Percentiles rank a stretch among this genome's conserved stretches.
phyloP scores from a whole-genome alignment of 1,140 invertebrate genomes.

The Drosophila triauraria region DNA sequence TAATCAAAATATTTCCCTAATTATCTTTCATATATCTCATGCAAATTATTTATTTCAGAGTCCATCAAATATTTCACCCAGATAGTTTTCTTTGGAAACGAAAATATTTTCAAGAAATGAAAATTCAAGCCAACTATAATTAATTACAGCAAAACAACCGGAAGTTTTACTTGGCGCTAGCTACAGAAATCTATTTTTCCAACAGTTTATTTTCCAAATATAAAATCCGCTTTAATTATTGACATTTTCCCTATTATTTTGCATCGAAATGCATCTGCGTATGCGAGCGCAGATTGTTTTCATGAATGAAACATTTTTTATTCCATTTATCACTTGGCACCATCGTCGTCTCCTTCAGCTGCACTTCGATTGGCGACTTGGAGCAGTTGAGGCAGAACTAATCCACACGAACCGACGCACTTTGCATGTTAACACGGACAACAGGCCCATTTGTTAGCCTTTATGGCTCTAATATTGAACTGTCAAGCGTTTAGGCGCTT shows the following conservation, averaged over 20 bases:
- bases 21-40: background rate
- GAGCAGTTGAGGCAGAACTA: constrained; percentile 4
- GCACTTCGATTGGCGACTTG: constrained; percentile 45
- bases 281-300: constrained; percentile 45
- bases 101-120: background rate
- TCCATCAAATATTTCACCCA: constrained; percentile 13
- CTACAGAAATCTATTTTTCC: background rate
- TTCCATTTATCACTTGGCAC: constrained; percentile 66
- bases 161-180: background rate
- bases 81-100: background rate
- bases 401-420: constrained; percentile 18
- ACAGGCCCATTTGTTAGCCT: constrained; percentile 25
- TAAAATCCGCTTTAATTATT: background rate
- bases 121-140: constrained; percentile 1
- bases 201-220: background rate
- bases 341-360: constrained; percentile 49
- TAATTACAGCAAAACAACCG: constrained; percentile 2
- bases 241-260: constrained; percentile 9
- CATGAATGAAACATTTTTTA: constrained; percentile 76
- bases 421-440: constrained; percentile 39
- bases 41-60: constrained; percentile 17
- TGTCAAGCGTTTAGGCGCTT: constrained; percentile 9
- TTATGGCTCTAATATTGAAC: constrained; percentile 22
- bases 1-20: constrained; percentile 2
- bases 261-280: constrained; percentile 39